Base-by-base conservation (phyloP, 1,140 invertebrate species). In the Hylaeus anthracinus region DNA sequence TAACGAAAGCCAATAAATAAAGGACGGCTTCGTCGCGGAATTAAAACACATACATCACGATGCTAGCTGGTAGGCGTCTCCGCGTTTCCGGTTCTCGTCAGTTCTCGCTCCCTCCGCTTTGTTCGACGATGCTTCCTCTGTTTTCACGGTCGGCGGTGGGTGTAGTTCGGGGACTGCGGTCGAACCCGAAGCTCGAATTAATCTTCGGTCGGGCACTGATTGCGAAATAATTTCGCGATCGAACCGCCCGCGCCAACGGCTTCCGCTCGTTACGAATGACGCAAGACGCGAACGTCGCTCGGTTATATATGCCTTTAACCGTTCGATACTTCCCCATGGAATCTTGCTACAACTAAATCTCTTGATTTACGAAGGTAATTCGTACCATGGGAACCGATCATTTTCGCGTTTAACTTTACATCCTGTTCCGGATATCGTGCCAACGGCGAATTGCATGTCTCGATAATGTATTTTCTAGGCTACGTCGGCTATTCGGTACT, bases 31-130 rank as follows among this genome's bases (percentile, higher is more conserved):
- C 74, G 75, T 77, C 80, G 69, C 81, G 80, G 85, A 90, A 90
- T 90, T 90, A 90, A 90, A 90, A 90, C 88, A 85, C 89, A 90
- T 90, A 89, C 67, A 90, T 90, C 89, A 90, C 87, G 81, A 79
- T 77, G 76, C 43, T 76, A 77, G 76, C 65, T 69, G 69, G 71
- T 81, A 65, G 64, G 73, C 81, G 70, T 83, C 72, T 81, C 77
- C 73, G 74, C 72, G 61, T 66, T 82, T 83, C 79, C 84, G 81
- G 72, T 86, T 79, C 65, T 77, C 72, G 65, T 69, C 72, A 65
- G 48, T 45, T 61, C 64, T 75, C 76, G 56, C 72, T 78, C 51
- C 37, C 10, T 53, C 72, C 56, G 76, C 39, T 71, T 78, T 74
- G 72, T 64, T 77, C 70, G 53, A 53, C 48, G 71, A 1, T 26